phyloP scores from a whole-genome alignment of 64 coral and sea anemone genomes.

The Dendrophyllia cribrosa region DNA sequence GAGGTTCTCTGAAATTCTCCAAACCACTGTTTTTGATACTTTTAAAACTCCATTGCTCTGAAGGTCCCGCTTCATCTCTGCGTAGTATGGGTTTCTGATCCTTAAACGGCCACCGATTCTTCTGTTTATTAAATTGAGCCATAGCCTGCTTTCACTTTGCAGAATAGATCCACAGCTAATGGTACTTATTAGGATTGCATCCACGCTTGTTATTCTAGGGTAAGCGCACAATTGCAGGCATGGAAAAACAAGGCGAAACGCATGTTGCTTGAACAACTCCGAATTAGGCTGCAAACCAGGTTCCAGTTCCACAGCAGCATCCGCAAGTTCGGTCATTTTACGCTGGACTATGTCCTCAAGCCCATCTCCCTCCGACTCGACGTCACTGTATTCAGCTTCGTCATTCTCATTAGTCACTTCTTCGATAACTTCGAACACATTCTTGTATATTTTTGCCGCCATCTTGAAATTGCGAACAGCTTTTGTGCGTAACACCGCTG shows the following conservation, averaged over 20 bases:
- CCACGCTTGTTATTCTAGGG: conserved; percentile 20
- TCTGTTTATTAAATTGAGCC: not conserved
- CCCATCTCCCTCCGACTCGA: not conserved
- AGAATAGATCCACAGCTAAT: conserved; percentile 53
- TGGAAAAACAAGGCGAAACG: not conserved
- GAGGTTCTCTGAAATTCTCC: conserved; percentile 19
- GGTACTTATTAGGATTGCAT: conserved; percentile 49
- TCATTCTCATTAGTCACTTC: conserved; percentile 22
- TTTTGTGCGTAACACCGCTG: not conserved
- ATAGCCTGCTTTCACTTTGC: not conserved
- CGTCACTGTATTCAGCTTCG: not conserved
- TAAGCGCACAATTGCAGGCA: conserved; percentile 15
- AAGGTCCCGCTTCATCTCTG: conserved; percentile 34
- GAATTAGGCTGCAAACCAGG: not conserved
- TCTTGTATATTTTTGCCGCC: not conserved
- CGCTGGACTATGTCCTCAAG: not conserved
- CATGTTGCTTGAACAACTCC: not conserved
- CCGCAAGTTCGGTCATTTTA: conserved; percentile 19
- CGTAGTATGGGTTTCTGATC: not conserved
- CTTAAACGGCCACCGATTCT: not conserved
- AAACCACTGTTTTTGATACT: not conserved
- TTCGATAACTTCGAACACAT: conserved; percentile 37
- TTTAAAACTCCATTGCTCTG: not conserved
- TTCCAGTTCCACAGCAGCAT: conserved; percentile 1
- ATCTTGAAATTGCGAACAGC: conserved; percentile 2